Conservation (phyloP, 35 echinoderm and acorn worm species). For the Anneissia japonica region DNA sequence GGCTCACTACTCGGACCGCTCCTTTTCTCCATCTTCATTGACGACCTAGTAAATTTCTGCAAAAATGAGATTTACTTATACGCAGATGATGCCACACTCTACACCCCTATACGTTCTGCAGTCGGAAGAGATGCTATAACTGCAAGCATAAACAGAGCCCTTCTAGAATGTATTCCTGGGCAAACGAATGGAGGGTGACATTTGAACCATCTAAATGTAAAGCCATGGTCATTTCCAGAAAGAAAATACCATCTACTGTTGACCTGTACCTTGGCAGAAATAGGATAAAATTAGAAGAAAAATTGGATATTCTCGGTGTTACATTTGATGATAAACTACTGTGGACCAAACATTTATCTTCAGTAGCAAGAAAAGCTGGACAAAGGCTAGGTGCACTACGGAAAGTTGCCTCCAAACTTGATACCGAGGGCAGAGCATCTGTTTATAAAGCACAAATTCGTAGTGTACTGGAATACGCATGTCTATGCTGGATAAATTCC, state of each 20-base stretch:
- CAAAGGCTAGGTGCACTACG: too few relatives aligned
- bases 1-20: conserved; percentile 36
- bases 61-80: conserved; percentile 36
- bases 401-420: too few relatives aligned
- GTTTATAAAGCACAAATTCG: too few relatives aligned
- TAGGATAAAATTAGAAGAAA: background rate
- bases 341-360: too few relatives aligned
- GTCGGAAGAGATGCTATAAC: background rate
- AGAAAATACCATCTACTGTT: conserved; percentile 1
- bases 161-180: too few relatives aligned
- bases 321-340: too few relatives aligned
- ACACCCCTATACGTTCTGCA: background rate
- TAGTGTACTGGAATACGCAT: too few relatives aligned
- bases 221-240: conserved; percentile 26
- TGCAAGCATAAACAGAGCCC: conserved; percentile 34
- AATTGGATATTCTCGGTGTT: conserved; percentile 1
- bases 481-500: too few relatives aligned
- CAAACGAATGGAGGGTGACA: conserved; percentile 38
- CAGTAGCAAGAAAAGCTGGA: too few relatives aligned
- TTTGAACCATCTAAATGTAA: conserved; percentile 38
- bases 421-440: too few relatives aligned
- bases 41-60: conserved; percentile 22
- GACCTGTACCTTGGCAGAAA: background rate
- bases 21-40: conserved; percentile 32
- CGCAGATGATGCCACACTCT: conserved; percentile 30